Percentiles rank a stretch among this genome's conserved stretches.
Conservation (phyloP, 2,113 vertebrate species). For the Chaetura pelagica region DNA sequence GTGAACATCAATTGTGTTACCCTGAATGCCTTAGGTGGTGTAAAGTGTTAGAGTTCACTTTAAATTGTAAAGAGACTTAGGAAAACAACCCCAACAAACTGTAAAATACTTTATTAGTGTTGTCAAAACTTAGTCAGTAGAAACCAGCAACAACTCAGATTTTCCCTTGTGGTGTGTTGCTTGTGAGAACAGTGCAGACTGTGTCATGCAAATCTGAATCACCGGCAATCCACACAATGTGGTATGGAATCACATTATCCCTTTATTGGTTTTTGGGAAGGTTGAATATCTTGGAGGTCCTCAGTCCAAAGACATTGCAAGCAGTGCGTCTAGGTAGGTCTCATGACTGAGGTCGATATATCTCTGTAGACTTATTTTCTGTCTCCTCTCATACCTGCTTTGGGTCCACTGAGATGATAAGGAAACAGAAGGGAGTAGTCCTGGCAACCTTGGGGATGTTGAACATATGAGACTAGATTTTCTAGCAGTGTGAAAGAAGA, state of each 20-base stretch:
- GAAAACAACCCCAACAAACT: background rate
- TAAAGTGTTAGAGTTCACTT: background rate
- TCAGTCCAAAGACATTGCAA: background rate
- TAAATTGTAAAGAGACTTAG: background rate
- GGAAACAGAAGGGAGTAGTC: background rate
- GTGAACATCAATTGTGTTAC: background rate
- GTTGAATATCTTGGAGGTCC: background rate
- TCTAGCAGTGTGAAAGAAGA: background rate
- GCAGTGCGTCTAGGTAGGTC: background rate
- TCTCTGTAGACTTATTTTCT: background rate
- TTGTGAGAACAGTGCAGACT: background rate
- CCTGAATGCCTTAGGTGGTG: background rate
- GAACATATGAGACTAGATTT: background rate
- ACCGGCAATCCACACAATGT: background rate
- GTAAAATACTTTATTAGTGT: background rate
- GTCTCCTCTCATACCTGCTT: background rate
- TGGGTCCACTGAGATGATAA: background rate
- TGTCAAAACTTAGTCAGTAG: slow-evolving; percentile 3
- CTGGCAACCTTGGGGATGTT: background rate
- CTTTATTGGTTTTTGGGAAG: background rate
- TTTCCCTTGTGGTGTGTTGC: background rate
- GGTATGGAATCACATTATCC: background rate
- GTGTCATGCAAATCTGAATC: background rate
- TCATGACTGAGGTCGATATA: background rate
- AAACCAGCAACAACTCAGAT: background rate